These are phyloP conservation scores for Rhincodon typus DNA, from an alignment of 2,797 vertebrate genomes.

Conservation along the genomic window DNA sequence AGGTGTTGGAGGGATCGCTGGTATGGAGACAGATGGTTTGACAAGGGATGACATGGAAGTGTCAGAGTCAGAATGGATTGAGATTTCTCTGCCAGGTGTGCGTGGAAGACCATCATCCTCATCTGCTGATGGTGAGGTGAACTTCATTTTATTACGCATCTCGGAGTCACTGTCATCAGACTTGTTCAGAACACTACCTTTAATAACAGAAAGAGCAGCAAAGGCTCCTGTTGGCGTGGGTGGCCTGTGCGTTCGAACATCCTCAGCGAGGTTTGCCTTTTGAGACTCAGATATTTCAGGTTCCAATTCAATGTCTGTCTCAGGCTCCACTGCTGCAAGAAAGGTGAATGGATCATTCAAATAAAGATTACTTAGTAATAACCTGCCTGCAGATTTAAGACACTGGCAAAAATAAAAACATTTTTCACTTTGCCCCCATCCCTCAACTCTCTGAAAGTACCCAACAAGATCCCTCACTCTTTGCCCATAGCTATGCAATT, in stretches of 20 bases:
- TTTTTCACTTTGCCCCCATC: background rate
- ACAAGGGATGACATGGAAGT: constrained; percentile 50
- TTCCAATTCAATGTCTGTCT: constrained; percentile 49
- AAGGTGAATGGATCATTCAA: constrained; percentile 1
- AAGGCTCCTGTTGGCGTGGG: constrained; percentile 60
- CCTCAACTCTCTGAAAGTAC: background rate
- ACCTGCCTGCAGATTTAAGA: constrained; percentile 43
- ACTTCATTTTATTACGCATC: constrained; percentile 49
- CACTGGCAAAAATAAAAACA: constrained; percentile 41
- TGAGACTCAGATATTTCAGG: constrained; percentile 50
- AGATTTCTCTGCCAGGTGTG: constrained; percentile 56
- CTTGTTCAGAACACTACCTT: constrained; percentile 46
- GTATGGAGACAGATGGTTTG: constrained; percentile 56
- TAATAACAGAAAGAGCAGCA: constrained; percentile 42
- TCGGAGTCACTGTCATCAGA: constrained; percentile 59
- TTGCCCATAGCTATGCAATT: background rate
- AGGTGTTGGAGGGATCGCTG: constrained; percentile 57
- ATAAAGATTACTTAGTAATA: constrained; percentile 41
- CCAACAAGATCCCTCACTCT: background rate
- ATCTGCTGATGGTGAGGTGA: constrained; percentile 44
- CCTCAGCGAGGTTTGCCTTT: constrained; percentile 57
- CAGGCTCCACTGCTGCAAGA: constrained; percentile 50
- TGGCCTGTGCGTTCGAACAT: constrained; percentile 51
- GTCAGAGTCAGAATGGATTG: constrained; percentile 51
- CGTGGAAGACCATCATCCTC: constrained; percentile 61